Base-by-base conservation (phyloP, 2,113 vertebrate species). In the Taxidea taxus region DNA sequence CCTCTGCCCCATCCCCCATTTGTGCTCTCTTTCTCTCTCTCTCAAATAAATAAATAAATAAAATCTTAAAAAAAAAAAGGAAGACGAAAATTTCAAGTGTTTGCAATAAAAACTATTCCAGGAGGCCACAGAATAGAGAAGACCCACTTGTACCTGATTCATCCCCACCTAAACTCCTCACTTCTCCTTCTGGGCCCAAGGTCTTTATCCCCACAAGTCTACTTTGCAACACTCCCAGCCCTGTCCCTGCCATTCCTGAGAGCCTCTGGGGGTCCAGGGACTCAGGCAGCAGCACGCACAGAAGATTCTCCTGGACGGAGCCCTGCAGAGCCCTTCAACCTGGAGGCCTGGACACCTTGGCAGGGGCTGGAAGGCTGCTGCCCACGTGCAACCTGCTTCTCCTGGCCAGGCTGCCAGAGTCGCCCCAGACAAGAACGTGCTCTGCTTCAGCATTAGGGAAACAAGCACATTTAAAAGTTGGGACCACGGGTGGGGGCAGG, bases 361-460 rank as follows among this genome's bases (percentile, higher is more conserved):
- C 87, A 89, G 97, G 89, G 86, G 12, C 8, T 4, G 11, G 51
- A 21, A 13, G n/a, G 18, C 58, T 11, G n/a, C 51, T 91, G 90
- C 90, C 90, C 88, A 97, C 83, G 0, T 85, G n/a, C 89, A 98
- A 94, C 92, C 91, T 98, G 95, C 15, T 97, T 97, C 97, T 94
- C 89, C 96, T 95, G 88, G 92, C 97, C 95, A 98, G 82, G 85
- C 96, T 97, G 97, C 98, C 34, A 92, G 97, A 97, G 74, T 58
- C 95, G 47, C 42, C 78, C 14, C 89, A 2, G 31, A 23, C 62
- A 47, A n/a, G 88, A n/a, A 47, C 6, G 0, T 80, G 47, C 25
- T 68, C 74, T 54, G 21, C 44, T n/a, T 60, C 16, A 12, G 7
- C n/a, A 4, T 39, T 44, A 74, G 27, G 15, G 92, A 27, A 90